Conservation (phyloP, 2,797 vertebrate genomes). For the Sebastes glaucus region DNA sequence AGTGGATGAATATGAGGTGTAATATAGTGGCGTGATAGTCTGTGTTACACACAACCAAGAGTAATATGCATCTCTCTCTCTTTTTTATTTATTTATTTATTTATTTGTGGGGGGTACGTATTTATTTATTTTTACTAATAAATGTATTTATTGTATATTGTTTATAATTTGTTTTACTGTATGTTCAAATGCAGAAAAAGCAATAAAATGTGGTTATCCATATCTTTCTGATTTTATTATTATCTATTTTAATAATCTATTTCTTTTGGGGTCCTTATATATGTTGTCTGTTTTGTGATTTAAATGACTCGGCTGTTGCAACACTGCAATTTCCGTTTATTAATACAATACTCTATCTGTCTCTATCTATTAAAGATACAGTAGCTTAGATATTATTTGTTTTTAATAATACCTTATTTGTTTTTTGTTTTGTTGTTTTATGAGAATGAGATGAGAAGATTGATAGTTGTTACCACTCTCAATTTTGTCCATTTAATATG, state of each 20-base stretch:
- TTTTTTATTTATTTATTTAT: no score
- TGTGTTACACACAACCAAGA: no score
- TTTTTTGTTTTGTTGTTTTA: neutral
- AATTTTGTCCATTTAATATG: neutral
- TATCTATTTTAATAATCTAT: neutral
- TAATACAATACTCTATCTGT: neutral
- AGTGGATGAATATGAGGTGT: no score
- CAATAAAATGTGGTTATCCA: neutral
- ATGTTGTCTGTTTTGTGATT: neutral
- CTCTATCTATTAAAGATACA: neutral
- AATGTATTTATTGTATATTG: no score
- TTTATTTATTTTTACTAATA: no score
- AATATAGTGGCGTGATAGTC: no score
- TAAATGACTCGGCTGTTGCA: neutral
- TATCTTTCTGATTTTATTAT: neutral
- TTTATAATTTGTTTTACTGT: no score
- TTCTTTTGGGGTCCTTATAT: neutral
- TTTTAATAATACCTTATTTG: neutral
- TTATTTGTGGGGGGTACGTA: no score
- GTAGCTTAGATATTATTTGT: neutral
- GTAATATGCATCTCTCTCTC: no score
- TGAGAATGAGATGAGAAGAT: neutral
- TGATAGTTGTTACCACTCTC: neutral
- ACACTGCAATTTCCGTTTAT: neutral
- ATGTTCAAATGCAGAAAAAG: no score